These are phyloP conservation scores for Dissostichus mawsoni DNA, from an alignment of 2,113 vertebrate genomes.

Conservation along the genomic window DNA sequence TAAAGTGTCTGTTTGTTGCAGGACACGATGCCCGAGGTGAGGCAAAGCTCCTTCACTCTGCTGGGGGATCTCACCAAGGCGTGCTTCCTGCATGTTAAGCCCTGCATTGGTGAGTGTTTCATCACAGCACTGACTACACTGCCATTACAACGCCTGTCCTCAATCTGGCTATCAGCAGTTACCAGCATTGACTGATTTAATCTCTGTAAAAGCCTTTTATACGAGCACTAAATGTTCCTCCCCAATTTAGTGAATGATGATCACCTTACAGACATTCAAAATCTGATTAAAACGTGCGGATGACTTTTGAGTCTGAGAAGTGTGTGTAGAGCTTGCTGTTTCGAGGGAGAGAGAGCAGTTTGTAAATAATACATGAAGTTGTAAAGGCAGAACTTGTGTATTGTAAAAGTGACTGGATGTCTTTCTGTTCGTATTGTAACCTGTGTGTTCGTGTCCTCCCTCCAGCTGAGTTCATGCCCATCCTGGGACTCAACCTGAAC, in stretches of 20 bases:
- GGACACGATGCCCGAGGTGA: constrained; percentile 96
- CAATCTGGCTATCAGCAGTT: background rate
- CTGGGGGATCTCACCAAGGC: constrained; percentile 95
- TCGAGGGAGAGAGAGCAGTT: background rate
- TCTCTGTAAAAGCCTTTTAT: background rate
- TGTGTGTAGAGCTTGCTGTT: constrained; percentile 41
- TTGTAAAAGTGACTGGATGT: background rate
- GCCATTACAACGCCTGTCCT: background rate
- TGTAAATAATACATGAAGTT: background rate
- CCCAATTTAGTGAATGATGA: constrained; percentile 53
- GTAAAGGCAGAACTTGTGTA: background rate
- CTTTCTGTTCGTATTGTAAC: background rate
- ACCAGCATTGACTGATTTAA: background rate
- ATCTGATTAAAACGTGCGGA: constrained; percentile 63
- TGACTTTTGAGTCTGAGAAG: constrained; percentile 59
- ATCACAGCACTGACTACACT: background rate
- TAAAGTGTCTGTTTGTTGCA: constrained; percentile 52
- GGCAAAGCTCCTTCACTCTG: constrained; percentile 95
- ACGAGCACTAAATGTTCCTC: background rate
- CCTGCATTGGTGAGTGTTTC: constrained; percentile 89
- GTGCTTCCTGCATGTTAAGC: constrained; percentile 95
- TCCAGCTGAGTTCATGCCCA: constrained; percentile 96
- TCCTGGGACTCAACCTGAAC: constrained; percentile 95
- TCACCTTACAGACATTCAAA: constrained; percentile 74
- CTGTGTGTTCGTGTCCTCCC: constrained; percentile 9